These are phyloP conservation scores for Telenomus remus DNA, from an alignment of 1,140 invertebrate genomes.

Conservation along the genomic window DNA sequence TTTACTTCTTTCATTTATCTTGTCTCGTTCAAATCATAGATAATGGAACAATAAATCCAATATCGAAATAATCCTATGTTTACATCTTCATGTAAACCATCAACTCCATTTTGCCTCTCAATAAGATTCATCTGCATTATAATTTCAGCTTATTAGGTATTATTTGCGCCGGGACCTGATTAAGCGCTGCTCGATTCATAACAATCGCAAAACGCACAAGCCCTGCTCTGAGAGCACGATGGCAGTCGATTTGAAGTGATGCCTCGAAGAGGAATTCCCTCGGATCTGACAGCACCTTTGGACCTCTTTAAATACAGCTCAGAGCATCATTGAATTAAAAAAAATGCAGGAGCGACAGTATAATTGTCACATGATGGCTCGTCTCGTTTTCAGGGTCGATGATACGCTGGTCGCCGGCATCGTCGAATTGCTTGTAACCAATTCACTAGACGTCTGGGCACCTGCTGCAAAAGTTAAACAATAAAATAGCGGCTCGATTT, in stretches of 20 bases:
- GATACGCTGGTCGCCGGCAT: neutral
- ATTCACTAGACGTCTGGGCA: slow-evolving; percentile 60
- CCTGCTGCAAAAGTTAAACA: slow-evolving; percentile 59
- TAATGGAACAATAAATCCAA: too few species aligned
- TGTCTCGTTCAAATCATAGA: too few species aligned
- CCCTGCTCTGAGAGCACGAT: neutral
- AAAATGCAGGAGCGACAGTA: slow-evolving; percentile 36
- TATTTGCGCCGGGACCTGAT: slow-evolving; percentile 1
- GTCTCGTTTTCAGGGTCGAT: slow-evolving; percentile 18
- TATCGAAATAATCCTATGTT: neutral
- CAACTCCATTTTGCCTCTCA: neutral
- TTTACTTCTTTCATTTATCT: too few species aligned
- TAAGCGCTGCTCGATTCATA: neutral
- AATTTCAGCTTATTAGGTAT: neutral
- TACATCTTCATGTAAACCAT: neutral
- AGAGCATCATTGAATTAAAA: slow-evolving; percentile 43
- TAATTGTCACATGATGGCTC: slow-evolving; percentile 67
- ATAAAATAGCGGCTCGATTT: slow-evolving; percentile 67
- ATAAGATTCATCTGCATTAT: neutral
- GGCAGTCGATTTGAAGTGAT: neutral
- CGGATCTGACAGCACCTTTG: neutral
- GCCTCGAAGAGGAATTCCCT: slow-evolving; percentile 5
- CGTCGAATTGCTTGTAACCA: neutral
- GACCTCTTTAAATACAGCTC: slow-evolving; percentile 28
- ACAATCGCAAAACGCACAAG: neutral